phyloP scores from a whole-genome alignment of 92 coral and sea anemone species.

The Metridium senile region DNA sequence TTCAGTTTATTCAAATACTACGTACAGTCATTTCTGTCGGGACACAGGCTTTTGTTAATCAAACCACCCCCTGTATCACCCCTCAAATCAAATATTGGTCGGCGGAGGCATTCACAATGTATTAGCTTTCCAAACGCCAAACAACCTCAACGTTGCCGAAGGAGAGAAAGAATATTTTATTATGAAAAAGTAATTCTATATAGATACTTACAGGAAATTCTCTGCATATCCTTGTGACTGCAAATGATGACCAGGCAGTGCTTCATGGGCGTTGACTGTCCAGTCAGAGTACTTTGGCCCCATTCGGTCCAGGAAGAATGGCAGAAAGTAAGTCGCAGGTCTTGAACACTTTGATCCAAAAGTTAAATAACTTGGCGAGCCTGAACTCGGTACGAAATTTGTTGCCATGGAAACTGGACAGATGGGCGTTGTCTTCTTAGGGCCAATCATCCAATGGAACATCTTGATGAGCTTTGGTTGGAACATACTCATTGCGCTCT shows the following conservation, averaged over 20 bases:
- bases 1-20: too few species aligned
- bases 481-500: slow-evolving; percentile 64
- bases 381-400: slow-evolving; percentile 72
- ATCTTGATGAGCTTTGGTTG: slow-evolving; percentile 61
- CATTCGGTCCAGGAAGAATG: slow-evolving; percentile 96
- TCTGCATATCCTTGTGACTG: slow-evolving; percentile 74
- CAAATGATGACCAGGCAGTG: slow-evolving; percentile 92
- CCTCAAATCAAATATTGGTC: too few species aligned
- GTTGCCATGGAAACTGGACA: slow-evolving; percentile 75
- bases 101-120: too few species aligned
- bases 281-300: slow-evolving; percentile 94
- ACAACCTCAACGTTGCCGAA: too few species aligned
- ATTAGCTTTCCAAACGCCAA: too few species aligned
- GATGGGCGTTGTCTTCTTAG: slow-evolving; percentile 71
- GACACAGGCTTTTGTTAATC: too few species aligned
- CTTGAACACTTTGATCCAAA: slow-evolving; percentile 42
- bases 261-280: slow-evolving; percentile 90
- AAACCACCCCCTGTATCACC: too few species aligned
- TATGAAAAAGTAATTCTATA: too few species aligned
- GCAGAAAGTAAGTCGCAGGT: slow-evolving; percentile 66
- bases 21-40: too few species aligned
- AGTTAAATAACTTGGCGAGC: slow-evolving; percentile 69
- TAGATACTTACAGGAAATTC: slow-evolving; percentile 21
- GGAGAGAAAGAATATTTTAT: too few species aligned
- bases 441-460: slow-evolving; percentile 81